Conservation (phyloP, 2,113 vertebrate genomes). For the Sarotherodon lohbergeri region DNA sequence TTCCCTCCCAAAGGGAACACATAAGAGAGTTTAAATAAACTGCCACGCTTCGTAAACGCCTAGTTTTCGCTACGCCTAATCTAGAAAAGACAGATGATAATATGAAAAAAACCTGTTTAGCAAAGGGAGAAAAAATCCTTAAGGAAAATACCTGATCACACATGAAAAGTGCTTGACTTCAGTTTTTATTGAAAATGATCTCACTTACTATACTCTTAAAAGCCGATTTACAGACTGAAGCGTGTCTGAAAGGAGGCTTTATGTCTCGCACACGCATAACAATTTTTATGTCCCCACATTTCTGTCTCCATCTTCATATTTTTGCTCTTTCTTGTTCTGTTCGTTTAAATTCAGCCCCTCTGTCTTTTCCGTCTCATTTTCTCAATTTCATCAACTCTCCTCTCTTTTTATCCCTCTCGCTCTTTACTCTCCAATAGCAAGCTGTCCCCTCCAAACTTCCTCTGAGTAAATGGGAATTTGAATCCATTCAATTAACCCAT, state of each 20-base stretch:
- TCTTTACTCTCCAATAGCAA: neutral
- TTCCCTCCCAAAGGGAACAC: neutral
- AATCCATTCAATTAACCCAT: constrained; percentile 34
- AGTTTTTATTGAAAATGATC: neutral
- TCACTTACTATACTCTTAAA: neutral
- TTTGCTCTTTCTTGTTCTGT: neutral
- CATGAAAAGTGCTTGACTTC: accelerated
- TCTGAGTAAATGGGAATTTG: constrained; percentile 1
- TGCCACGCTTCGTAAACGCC: neutral
- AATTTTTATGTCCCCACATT: neutral
- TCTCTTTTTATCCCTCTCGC: neutral
- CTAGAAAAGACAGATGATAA: neutral
- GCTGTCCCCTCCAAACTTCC: neutral
- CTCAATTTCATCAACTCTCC: neutral
- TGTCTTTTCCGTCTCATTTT: neutral
- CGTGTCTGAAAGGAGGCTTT: neutral
- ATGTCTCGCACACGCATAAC: neutral
- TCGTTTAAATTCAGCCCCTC: neutral
- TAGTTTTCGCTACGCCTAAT: neutral
- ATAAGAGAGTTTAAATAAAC: neutral
- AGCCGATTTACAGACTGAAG: neutral
- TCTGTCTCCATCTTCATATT: neutral
- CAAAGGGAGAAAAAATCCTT: neutral
- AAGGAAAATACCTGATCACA: neutral
- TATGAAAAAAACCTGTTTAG: neutral